Conservation (phyloP, 2,113 vertebrate genomes). For the Etia nguti region DNA sequence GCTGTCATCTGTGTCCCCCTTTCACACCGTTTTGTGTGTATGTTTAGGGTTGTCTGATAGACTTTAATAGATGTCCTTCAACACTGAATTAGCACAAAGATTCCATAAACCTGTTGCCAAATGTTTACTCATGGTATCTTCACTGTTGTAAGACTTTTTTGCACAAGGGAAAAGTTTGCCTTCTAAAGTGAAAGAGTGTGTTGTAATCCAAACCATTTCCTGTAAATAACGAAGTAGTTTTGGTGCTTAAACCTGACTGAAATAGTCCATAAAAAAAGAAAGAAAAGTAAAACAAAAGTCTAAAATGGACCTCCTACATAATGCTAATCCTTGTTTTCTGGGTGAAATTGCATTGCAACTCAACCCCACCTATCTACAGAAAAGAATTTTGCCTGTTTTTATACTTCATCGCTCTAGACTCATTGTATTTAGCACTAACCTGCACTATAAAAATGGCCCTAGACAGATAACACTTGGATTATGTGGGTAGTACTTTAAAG, state of each 20-base stretch:
- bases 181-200: neutral
- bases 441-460: neutral
- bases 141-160: neutral
- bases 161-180: neutral
- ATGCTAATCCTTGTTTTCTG: neutral
- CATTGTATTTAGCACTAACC: neutral
- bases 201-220: neutral
- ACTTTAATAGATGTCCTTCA: neutral
- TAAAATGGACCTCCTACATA: neutral
- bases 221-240: neutral
- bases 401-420: neutral
- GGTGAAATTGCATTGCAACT: neutral
- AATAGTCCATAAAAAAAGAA: neutral
- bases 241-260: neutral
- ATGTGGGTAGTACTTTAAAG: neutral
- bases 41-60: neutral
- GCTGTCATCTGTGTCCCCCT: neutral
- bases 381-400: neutral
- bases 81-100: neutral
- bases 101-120: neutral
- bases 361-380: neutral
- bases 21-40: neutral
- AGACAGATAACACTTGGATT: neutral
- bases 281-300: neutral
- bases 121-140: neutral